Base-by-base conservation (phyloP, 1,140 invertebrate genomes). In the Acromyrmex echinatior region DNA sequence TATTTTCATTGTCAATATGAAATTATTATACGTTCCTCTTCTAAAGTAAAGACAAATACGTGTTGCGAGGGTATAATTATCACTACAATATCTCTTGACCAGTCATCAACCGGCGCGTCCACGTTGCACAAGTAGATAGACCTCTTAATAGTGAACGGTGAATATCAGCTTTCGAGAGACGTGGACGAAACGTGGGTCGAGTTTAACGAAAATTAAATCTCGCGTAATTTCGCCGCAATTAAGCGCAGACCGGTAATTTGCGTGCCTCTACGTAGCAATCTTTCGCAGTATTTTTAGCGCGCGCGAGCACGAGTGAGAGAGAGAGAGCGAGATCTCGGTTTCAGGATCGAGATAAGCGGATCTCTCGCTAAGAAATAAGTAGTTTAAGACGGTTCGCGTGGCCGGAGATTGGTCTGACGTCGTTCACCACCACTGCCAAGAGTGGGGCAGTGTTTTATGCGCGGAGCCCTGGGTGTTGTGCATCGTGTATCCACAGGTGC, bases 321-420 rank as follows among this genome's bases (percentile, higher is more conserved):
- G 49, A 56, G 31, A 66, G 74, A 58, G 21, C 76, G 90, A 91
- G 60, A 65, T 66, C 82, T 90, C 89, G 82, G 66, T 88, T 88
- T 79, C 82, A 91, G 86, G 89, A 88, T 91, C 82, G 87, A 90
- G 90, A 90, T 88, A 91, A 91, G 90, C 89, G 82, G 82, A 87
- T 88, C 79, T 88, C 79, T 60, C 76, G 89, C 78, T 78, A 88
- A 88, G 90, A 91, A 91, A 91, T 91, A 91, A 92, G 90, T 92
- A 86, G 88, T 90, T 91, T 92, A 86, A 92, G 91, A 90, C 89
- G 82, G 91, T 92, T 92, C 87, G 91, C 91, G 87, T 92, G 91
- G 91, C 86, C 82, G 91, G 86, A 92, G 91, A 92, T 92, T 90
- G 91, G 91, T 76, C 87, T 88, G 91, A 87, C 88, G 90, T 92